Evolutionary conservation across 2,797 vertebrate genomes (phyloP).

Genomic region (Cossypha polioptera): DNA sequence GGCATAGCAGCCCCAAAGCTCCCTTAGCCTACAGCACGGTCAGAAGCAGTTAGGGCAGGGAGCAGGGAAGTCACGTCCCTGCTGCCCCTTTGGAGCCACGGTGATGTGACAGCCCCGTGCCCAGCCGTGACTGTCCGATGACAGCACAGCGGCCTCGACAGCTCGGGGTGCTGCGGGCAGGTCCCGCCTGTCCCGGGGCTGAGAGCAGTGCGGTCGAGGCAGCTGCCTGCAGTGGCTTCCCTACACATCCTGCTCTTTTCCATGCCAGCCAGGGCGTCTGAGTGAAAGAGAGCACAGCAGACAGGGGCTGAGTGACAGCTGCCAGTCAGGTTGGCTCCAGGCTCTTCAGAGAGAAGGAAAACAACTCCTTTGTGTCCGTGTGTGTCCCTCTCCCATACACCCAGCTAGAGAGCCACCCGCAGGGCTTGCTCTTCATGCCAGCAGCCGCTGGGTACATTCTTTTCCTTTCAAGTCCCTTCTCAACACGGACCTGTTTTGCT

Average conservation of each 20-base stretch:
- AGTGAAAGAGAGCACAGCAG: not conserved
- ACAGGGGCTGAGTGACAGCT: conserved; percentile 2
- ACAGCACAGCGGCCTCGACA: not conserved
- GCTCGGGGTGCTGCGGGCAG: not conserved
- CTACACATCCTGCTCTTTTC: conserved; percentile 23
- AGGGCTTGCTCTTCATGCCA: not conserved
- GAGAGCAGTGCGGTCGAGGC: not conserved
- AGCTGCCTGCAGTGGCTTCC: not conserved
- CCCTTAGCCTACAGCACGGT: not conserved
- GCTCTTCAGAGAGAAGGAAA: not conserved
- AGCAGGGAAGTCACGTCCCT: not conserved
- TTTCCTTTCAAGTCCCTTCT: not conserved
- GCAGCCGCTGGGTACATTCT: not conserved
- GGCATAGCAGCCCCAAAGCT: not conserved
- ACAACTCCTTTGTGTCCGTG: not conserved
- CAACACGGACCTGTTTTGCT: not conserved
- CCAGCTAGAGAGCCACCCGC: not conserved
- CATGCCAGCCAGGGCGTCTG: not conserved
- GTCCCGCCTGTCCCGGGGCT: not conserved
- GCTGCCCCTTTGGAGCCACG: not conserved
- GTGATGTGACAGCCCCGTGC: not conserved
- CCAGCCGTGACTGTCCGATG: not conserved
- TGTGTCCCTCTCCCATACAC: not conserved
- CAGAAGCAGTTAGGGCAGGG: not conserved
- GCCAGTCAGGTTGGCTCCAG: not conserved